Conservation (phyloP, 2,888 invertebrate genomes). For the Napeogenes sylphis region DNA sequence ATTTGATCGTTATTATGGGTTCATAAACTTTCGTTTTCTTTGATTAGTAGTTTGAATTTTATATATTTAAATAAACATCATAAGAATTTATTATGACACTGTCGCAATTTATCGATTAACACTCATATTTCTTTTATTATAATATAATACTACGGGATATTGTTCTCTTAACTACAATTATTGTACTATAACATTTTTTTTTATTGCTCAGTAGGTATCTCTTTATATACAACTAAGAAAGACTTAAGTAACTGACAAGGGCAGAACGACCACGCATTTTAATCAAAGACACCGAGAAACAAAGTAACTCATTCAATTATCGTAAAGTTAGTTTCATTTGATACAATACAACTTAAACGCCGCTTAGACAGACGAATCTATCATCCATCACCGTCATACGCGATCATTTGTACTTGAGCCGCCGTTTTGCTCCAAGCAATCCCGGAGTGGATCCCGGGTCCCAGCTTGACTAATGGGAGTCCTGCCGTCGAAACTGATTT, state of each 20-base stretch:
- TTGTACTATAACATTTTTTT: neutral
- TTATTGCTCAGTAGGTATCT: neutral
- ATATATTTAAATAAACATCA: too few species aligned
- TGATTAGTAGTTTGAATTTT: too few species aligned
- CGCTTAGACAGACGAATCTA: slow-evolving; percentile 37
- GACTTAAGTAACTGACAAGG: slow-evolving; percentile 4
- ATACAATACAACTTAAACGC: slow-evolving; percentile 42
- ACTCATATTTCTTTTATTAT: too few species aligned
- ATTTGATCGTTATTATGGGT: too few species aligned
- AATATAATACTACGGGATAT: too few species aligned
- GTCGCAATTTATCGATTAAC: too few species aligned
- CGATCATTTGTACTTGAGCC: slow-evolving; percentile 53
- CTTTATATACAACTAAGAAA: slow-evolving; percentile 1
- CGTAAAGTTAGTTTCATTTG: slow-evolving; percentile 31
- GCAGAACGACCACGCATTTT: slow-evolving; percentile 19
- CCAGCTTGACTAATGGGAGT: slow-evolving; percentile 60
- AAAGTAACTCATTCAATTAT: slow-evolving; percentile 33
- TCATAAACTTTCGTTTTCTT: too few species aligned
- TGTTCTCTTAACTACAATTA: neutral
- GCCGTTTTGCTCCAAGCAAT: slow-evolving; percentile 45
- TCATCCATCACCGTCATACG: slow-evolving; percentile 68
- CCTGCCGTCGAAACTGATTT: slow-evolving; percentile 62
- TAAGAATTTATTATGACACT: too few species aligned
- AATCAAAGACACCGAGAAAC: slow-evolving; percentile 26
- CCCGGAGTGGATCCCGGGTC: slow-evolving; percentile 51